Evolutionary conservation across 2,888 invertebrate genomes (phyloP), one percentile per base, ranked within the genome.

Genomic region (Aphidius colemani): DNA sequence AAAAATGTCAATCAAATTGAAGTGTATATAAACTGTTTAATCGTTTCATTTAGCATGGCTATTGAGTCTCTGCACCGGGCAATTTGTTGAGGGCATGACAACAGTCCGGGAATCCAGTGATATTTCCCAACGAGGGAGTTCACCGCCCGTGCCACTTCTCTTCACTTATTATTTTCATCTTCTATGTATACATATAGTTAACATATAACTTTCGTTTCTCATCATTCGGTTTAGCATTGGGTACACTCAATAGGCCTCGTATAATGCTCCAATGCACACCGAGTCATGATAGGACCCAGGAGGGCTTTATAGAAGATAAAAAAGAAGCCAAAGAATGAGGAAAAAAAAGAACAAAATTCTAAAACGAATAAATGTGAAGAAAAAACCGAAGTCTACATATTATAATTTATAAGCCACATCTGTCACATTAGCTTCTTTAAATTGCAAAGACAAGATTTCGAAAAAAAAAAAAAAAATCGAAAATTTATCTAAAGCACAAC

Each of bases 201-300:
- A 30, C 30, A 30, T 30, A 30, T 30, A 30, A 30, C 3, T 5
- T 0, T 5, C 3, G 30, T 30, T 30, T 30, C 30, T 30, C 30
- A 30, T 30, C 30, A 30, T 2, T 30, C 30, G 30, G 30, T 46
- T 10, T 3, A 57, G 64, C 53, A 55, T 64, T 39, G 50, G 44
- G 43, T 56, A 39, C 63, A 59, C 57, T 66, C 59, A 77, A 78
- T 77, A 70, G 70, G 70, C 67, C 71, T 73, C 71, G 74, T 77
- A 76, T 76, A 78, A 78, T 74, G 76, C 75, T 75, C 72, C 71
- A 69, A 66, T 70, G 76, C 71, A 65, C 71, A 61, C 63, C 61
- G 46, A 60, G 50, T 57, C 46, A 56, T 40, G 51, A 61, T 61
- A 53, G 61, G 65, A 61, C 65, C 61, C 65, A 48, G 51, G 57